Conservation (phyloP, 2,888 invertebrate species). For the Drosophila nr. medialis region DNA sequence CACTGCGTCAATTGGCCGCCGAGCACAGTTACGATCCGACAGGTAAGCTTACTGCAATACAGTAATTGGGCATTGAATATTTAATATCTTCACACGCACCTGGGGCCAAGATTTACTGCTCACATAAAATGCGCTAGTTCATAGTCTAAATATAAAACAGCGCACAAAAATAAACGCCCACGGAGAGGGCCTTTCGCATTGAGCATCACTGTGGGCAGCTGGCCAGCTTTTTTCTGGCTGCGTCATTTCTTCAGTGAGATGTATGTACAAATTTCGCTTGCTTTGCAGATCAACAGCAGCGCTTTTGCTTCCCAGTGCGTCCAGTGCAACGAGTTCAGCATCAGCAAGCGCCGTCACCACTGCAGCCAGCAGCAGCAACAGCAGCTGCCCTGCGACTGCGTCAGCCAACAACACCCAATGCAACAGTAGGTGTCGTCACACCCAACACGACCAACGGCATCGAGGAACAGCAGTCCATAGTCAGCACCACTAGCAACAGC, state of each 20-base stretch:
- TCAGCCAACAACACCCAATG: conserved; percentile 79
- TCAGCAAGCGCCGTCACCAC: conserved; percentile 47
- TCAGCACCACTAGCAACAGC: conserved; percentile 25
- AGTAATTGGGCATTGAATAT: not conserved
- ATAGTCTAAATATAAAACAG: conserved; percentile 65
- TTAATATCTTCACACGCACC: conserved; percentile 34
- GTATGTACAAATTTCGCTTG: conserved; percentile 20
- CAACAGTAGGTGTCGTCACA: conserved; percentile 76
- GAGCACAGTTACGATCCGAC: conserved; percentile 63
- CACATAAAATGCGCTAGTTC: conserved; percentile 66
- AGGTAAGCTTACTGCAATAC: conserved; percentile 41
- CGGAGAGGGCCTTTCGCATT: conserved; percentile 35
- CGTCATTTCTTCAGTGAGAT: conserved; percentile 45
- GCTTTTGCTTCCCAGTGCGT: conserved; percentile 84
- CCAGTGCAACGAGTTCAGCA: conserved; percentile 82
- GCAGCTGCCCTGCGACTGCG: conserved; percentile 49
- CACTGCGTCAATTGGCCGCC: conserved; percentile 60
- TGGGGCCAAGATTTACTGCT: conserved; percentile 34
- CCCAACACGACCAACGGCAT: conserved; percentile 78
- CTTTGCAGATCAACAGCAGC: conserved; percentile 78
- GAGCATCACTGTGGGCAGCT: conserved; percentile 54
- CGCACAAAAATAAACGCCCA: conserved; percentile 72
- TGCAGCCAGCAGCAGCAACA: conserved; percentile 35
- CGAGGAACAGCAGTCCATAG: conserved; percentile 45
- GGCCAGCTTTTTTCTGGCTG: conserved; percentile 46